Conservation (phyloP, 2,888 invertebrate genomes). For the Megamerina dolium region DNA sequence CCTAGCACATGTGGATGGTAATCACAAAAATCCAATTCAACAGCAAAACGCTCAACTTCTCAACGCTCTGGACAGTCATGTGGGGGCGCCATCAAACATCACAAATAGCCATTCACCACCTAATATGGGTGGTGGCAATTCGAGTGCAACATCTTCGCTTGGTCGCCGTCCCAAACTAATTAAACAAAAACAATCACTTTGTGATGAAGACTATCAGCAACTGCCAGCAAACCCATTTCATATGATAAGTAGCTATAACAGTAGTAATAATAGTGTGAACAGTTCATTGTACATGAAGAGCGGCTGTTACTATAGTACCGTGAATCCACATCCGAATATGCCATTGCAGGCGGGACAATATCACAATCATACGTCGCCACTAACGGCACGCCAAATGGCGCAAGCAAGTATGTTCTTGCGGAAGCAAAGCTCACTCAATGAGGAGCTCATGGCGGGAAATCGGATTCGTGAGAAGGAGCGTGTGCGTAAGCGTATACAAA, state of each 20-base stretch:
- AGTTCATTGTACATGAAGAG: conserved; percentile 31
- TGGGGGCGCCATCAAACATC: conserved; percentile 15
- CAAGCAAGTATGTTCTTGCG: conserved; percentile 45
- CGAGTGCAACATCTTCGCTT: conserved; percentile 31
- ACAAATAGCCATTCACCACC: conserved; percentile 30
- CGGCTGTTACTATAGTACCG: conserved; percentile 20
- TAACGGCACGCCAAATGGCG: conserved; percentile 19
- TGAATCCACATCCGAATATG: conserved; percentile 2
- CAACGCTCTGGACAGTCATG: conserved; percentile 4
- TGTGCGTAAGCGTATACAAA: conserved; percentile 76
- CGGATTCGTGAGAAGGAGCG: conserved; percentile 75
- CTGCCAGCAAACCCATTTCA: conserved; percentile 40
- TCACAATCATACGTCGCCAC: conserved; percentile 10
- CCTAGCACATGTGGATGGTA: conserved; percentile 19
- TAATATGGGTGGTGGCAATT: conserved; percentile 3
- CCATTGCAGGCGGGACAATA: conserved; percentile 8
- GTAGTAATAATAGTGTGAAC: conserved; percentile 33
- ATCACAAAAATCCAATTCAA: conserved; percentile 14
- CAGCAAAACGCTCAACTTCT: conserved; percentile 20
- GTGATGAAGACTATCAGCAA: conserved; percentile 59
- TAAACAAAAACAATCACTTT: conserved; percentile 80
- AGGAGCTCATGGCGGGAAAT: conserved; percentile 84
- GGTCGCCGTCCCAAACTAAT: conserved; percentile 62
- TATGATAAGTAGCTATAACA: conserved; percentile 38
- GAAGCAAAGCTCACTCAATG: conserved; percentile 83